Percentiles rank a stretch among this genome's conserved stretches.
Conservation (phyloP, 1,140 invertebrate genomes). For the Zaprionus kolodkinae region DNA sequence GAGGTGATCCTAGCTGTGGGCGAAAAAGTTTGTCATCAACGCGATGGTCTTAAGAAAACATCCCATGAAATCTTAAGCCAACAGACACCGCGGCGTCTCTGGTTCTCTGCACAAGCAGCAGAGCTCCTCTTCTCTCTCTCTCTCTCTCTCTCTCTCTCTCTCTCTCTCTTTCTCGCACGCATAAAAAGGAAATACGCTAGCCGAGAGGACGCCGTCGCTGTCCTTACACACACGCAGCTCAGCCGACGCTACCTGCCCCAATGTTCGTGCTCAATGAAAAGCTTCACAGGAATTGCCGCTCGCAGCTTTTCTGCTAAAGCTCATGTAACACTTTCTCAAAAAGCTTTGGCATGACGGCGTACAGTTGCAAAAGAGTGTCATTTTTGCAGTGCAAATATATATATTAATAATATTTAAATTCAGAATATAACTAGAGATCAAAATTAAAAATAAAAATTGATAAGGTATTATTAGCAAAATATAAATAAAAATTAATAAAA, state of each 20-base stretch:
- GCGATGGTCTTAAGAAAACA: conserved; percentile 12
- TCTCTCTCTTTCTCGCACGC: conserved; percentile 8
- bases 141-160: conserved; percentile 17
- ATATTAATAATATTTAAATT: background rate
- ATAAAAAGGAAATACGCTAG: conserved; percentile 30
- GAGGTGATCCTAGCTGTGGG: conserved; percentile 16
- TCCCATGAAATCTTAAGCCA: conserved; percentile 23
- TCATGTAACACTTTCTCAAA: conserved; percentile 45
- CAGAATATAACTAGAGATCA: too few species aligned
- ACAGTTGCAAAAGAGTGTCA: background rate
- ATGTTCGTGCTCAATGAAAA: conserved; percentile 71
- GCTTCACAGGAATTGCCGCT: conserved; percentile 37
- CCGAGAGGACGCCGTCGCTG: conserved; percentile 48
- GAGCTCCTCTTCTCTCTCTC: background rate
- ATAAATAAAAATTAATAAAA: background rate
- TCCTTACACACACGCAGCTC: conserved; percentile 17
- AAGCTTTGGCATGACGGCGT: conserved; percentile 43
- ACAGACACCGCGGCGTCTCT: conserved; percentile 66
- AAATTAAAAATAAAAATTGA: background rate
- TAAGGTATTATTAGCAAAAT: background rate
- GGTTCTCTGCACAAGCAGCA: conserved; percentile 27
- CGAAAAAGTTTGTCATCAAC: conserved; percentile 19
- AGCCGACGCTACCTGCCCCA: conserved; percentile 41
- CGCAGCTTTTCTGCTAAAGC: conserved; percentile 41
- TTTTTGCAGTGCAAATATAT: background rate